These are phyloP conservation scores for Gorsachius goisagi DNA, from an alignment of 2,113 vertebrate species.

Conservation along the genomic window DNA sequence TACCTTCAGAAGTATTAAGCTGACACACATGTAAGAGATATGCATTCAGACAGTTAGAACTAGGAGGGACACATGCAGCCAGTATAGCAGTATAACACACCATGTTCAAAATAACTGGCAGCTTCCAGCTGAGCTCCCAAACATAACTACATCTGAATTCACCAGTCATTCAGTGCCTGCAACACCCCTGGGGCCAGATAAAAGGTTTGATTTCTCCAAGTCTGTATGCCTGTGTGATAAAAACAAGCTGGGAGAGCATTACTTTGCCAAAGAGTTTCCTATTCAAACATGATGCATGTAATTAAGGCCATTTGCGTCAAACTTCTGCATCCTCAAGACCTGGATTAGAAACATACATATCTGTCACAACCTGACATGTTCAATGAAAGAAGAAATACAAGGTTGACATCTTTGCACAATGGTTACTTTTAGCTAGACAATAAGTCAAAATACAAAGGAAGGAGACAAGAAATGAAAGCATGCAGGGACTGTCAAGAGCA, in stretches of 20 bases:
- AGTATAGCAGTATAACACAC: neutral
- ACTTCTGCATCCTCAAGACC: neutral
- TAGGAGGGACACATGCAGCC: rapidly evolving
- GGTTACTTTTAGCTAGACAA: neutral
- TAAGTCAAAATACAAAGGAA: neutral
- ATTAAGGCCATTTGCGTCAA: neutral
- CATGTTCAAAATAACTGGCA: neutral
- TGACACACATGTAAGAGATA: neutral
- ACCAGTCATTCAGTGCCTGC: neutral
- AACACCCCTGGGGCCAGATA: neutral
- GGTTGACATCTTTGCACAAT: neutral
- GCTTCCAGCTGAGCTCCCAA: neutral
- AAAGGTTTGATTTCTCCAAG: neutral
- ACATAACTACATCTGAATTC: neutral
- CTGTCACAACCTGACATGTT: neutral
- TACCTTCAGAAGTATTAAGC: neutral
- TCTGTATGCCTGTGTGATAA: neutral
- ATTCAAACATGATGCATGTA: neutral
- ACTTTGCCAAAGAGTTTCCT: neutral
- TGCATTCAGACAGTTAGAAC: neutral
- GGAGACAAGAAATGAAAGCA: neutral
- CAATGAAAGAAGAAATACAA: neutral
- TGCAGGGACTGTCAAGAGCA: neutral
- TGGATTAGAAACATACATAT: neutral
- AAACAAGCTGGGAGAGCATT: neutral